Conservation (phyloP, 1,140 invertebrate species). For the Chrysomallon squamiferum region DNA sequence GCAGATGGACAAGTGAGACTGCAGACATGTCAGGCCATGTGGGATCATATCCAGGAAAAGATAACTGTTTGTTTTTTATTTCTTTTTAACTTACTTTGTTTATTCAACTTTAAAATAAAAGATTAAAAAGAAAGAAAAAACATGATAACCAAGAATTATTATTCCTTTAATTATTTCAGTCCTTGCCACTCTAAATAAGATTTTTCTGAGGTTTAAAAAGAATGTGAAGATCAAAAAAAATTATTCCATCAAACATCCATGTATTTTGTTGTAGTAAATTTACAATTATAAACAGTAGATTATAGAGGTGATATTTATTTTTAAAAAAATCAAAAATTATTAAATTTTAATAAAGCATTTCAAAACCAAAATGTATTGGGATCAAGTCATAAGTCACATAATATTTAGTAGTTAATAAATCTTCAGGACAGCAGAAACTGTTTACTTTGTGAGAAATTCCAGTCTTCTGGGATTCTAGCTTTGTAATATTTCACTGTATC, state of each 20-base stretch:
- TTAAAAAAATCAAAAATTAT: too few relatives aligned
- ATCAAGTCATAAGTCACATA: constrained; percentile 1
- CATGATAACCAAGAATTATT: neutral
- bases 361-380: too few relatives aligned
- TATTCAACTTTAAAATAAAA: too few relatives aligned
- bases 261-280: too few relatives aligned
- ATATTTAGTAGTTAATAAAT: too few relatives aligned
- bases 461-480: neutral
- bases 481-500: neutral
- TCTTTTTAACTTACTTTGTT: neutral
- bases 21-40: constrained; percentile 16
- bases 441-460: neutral
- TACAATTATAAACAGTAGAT: too few relatives aligned
- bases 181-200: neutral
- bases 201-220: neutral
- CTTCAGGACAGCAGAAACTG: constrained; percentile 6
- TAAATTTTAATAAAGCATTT: too few relatives aligned
- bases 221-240: too few relatives aligned
- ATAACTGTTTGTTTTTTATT: constrained; percentile 17
- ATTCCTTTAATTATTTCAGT: neutral
- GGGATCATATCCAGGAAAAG: constrained; percentile 26
- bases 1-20: constrained; percentile 10
- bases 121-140: neutral
- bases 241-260: too few relatives aligned
- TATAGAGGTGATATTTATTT: too few relatives aligned